Percentiles rank a stretch among this genome's conserved stretches.
Evolutionary conservation across 2,888 invertebrate species (phyloP).

Genomic region (Gymnosoma rotundatum): DNA sequence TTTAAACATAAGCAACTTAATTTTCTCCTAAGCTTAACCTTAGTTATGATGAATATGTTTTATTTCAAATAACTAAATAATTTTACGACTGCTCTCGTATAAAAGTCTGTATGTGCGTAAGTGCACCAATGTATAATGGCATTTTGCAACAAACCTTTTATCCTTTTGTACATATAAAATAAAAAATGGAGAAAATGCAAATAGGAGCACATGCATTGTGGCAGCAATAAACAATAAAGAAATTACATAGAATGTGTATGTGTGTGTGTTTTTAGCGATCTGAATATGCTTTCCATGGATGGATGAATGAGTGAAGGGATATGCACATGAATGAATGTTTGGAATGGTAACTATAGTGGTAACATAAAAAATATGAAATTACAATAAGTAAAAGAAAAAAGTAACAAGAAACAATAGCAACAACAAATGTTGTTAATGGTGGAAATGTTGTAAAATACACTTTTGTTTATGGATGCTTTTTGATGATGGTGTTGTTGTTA

Average conservation of each 20-base stretch:
- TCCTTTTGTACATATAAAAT: slow-evolving; percentile 23
- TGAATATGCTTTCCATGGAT: neutral
- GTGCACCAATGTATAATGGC: slow-evolving; percentile 26
- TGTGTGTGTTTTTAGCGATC: neutral
- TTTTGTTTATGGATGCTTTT: slow-evolving; percentile 39
- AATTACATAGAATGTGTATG: slow-evolving; percentile 8
- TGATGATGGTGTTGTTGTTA: slow-evolving; percentile 13
- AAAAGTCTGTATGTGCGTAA: neutral
- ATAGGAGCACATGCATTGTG: slow-evolving; percentile 23
- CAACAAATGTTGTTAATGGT: slow-evolving; percentile 49
- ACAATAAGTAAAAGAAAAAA: neutral
- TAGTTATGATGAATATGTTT: too few relatives aligned
- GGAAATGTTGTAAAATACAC: slow-evolving; percentile 53
- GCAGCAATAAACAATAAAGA: slow-evolving; percentile 33
- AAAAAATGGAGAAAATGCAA: slow-evolving; percentile 25
- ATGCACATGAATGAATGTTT: slow-evolving; percentile 14
- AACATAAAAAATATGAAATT: slow-evolving; percentile 22
- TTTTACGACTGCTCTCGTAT: too few relatives aligned
- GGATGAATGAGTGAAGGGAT: slow-evolving; percentile 27
- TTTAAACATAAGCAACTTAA: too few relatives aligned
- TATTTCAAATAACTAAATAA: too few relatives aligned
- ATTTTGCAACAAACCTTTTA: slow-evolving; percentile 50
- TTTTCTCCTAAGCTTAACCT: too few relatives aligned
- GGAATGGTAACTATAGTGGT: slow-evolving; percentile 19
- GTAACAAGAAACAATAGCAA: slow-evolving; percentile 8